Percentiles rank a stretch among this genome's conserved stretches.
Conservation (phyloP, 2,888 invertebrate genomes). For the Aphrophora alni region DNA sequence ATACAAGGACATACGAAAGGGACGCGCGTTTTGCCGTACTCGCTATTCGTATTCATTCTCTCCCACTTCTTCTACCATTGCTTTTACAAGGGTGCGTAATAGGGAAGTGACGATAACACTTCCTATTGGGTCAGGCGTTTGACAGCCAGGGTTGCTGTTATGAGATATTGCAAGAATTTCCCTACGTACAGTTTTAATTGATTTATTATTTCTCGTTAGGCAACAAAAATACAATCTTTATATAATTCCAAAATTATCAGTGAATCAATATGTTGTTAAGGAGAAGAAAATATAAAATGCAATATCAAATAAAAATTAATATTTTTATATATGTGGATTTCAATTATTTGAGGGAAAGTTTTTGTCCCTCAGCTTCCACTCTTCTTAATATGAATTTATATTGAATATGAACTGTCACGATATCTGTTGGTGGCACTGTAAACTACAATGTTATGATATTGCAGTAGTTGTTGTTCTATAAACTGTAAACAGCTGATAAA, state of each 20-base stretch:
- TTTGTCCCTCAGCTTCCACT: too few relatives aligned
- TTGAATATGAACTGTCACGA: not conserved
- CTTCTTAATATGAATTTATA: too few relatives aligned
- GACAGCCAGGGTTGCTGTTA: not conserved
- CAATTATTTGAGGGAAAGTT: too few relatives aligned
- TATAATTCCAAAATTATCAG: too few relatives aligned
- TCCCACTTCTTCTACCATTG: not conserved
- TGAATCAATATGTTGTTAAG: too few relatives aligned
- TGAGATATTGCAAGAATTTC: not conserved
- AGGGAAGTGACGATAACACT: slow-evolving; percentile 1
- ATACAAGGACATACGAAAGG: not conserved
- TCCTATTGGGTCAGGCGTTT: not conserved
- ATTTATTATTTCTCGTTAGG: too few relatives aligned
- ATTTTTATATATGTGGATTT: too few relatives aligned
- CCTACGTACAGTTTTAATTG: not conserved
- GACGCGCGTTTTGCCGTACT: slow-evolving; percentile 1
- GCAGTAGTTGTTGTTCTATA: not conserved
- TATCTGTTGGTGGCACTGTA: not conserved
- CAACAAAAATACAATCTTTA: too few relatives aligned
- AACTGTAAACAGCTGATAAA: not conserved
- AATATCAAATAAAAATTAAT: too few relatives aligned
- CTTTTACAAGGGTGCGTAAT: not conserved
- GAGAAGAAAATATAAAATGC: too few relatives aligned
- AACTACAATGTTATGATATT: not conserved
- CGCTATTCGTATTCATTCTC: not conserved